These are phyloP conservation scores for Pristionchus fissidentatus DNA, from an alignment of 2,888 invertebrate genomes.

Conservation along the genomic window DNA sequence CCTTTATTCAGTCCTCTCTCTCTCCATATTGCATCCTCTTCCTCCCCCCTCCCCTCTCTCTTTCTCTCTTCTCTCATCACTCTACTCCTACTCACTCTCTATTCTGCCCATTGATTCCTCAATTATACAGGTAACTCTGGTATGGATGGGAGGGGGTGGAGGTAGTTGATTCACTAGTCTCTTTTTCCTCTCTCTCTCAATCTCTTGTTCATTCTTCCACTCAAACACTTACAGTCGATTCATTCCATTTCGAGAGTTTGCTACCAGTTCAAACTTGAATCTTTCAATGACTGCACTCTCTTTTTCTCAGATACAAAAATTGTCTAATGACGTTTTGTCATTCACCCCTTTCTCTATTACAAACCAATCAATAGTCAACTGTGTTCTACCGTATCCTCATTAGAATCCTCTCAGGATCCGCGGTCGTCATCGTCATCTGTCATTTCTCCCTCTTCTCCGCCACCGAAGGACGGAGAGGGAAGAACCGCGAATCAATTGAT, in stretches of 20 bases:
- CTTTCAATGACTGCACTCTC: neutral
- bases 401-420: neutral
- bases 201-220: neutral
- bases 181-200: too few species aligned
- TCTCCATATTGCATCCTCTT: neutral
- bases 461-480: conserved; percentile 15
- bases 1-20: neutral
- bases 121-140: neutral
- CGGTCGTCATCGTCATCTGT: neutral
- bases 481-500: conserved; percentile 18
- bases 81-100: neutral
- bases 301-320: neutral
- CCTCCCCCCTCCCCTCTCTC: conserved; percentile 8
- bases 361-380: too few species aligned
- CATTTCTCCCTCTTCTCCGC: conserved; percentile 6
- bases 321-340: too few species aligned
- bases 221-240: neutral
- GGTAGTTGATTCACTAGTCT: conserved; percentile 4
- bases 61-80: neutral
- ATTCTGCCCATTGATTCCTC: neutral
- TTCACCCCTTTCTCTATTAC: too few species aligned
- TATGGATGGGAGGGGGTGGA: neutral
- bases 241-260: neutral
- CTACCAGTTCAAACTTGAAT: neutral
- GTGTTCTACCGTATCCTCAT: neutral